Base-by-base conservation (phyloP, 2,888 invertebrate species). In the Phasia obesa region DNA sequence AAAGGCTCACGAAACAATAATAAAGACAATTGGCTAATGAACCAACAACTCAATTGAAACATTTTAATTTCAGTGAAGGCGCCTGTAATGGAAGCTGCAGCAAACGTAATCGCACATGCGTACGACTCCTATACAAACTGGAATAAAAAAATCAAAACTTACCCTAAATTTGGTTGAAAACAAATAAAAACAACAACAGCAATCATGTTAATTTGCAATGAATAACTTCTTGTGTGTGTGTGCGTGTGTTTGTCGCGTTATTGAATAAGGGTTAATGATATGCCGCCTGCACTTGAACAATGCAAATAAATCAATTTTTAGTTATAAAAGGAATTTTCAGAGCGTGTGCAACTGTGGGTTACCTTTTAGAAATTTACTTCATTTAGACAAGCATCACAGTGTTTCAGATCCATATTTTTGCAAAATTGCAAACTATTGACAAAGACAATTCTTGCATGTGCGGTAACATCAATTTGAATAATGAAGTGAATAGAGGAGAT, bases 21-120 rank as follows among this genome's bases (percentile, higher is more conserved):
- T 17, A 47, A 31, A 64, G 35, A 47, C 65, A 76, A 76, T 76
- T 67, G 65, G 59, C 75, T 76, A 76, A 76, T 76, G 67, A 76
- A 51, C 75, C 57, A 76, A 76, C 75, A 67, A 76, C 75, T 76
- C 59, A 76, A 67, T 76, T 76, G 42, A 65, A 65, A 49, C 47
- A 47, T 65, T 75, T 47, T 55, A 47, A 59, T 49, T 57, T 47
- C 5, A 76, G 27, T 76, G n/a, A n/a, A n/a, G n/a, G n/a, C n/a
- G n/a, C n/a, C n/a, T n/a, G n/a, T n/a, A n/a, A n/a, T n/a, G n/a
- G n/a, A n/a, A n/a, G n/a, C n/a, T n/a, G n/a, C n/a, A n/a, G n/a
- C n/a, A n/a, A n/a, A n/a, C n/a, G n/a, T n/a, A n/a, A n/a, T n/a
- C n/a, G n/a, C n/a, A n/a, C n/a, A n/a, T n/a, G n/a, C n/a, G n/a